Percentiles rank a stretch among this genome's conserved stretches.
Conservation (phyloP, 2,888 invertebrate genomes). For the Drosophila hamatofila region DNA sequence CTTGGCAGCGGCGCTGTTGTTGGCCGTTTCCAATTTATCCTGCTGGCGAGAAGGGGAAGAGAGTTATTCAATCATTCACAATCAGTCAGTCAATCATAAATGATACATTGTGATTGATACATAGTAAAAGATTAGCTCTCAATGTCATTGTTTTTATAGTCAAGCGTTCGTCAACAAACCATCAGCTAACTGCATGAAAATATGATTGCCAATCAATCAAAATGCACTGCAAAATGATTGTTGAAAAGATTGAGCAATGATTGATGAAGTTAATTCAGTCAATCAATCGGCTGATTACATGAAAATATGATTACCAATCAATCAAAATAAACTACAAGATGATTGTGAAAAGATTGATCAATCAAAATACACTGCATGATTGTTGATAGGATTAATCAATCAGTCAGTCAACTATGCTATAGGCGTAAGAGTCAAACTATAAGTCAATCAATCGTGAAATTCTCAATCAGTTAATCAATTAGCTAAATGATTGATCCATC, state of each 20-base stretch:
- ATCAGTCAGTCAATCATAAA: not conserved
- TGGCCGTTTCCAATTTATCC: conserved; percentile 16
- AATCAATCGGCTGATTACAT: not conserved
- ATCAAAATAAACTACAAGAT: not conserved
- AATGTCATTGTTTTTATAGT: too few species aligned
- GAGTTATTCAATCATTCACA: not conserved
- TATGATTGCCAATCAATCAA: not conserved
- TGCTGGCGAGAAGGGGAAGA: not conserved
- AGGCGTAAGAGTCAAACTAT: too few species aligned
- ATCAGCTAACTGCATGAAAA: too few species aligned
- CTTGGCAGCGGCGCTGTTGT: not conserved
- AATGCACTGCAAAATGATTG: too few species aligned
- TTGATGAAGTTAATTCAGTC: too few species aligned
- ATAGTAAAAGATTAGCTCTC: not conserved
- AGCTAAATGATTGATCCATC: not conserved
- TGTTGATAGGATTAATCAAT: too few species aligned
- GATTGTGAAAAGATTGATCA: not conserved
- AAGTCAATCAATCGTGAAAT: not conserved
- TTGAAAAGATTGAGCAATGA: too few species aligned
- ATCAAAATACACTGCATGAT: too few species aligned
- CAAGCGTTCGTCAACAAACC: too few species aligned
- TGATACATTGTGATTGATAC: not conserved
- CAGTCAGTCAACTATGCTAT: not conserved
- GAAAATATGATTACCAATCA: not conserved
- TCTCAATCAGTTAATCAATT: not conserved